These are phyloP conservation scores for Catamblyrhynchus diadema DNA, from an alignment of 2,797 vertebrate genomes.

Conservation along the genomic window DNA sequence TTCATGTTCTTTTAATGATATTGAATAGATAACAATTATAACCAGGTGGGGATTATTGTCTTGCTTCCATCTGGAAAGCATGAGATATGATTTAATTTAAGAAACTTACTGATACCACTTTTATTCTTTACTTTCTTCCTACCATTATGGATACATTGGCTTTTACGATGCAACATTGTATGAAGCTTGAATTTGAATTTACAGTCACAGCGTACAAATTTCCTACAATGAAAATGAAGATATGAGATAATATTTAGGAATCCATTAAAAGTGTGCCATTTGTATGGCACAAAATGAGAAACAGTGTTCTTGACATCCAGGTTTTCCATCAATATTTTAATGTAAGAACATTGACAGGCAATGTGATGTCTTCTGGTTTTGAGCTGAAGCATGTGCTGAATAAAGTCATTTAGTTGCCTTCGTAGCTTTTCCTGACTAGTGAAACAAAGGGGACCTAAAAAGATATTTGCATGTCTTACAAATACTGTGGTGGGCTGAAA, in stretches of 20 bases:
- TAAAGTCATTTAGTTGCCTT: neutral
- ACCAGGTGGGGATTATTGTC: neutral
- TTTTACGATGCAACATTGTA: neutral
- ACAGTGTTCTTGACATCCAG: neutral
- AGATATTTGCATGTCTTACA: neutral
- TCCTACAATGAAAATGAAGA: neutral
- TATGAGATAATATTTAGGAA: neutral
- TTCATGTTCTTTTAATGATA: neutral
- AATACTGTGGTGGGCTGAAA: neutral
- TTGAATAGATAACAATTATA: neutral
- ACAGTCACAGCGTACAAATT: neutral
- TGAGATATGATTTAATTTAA: constrained; percentile 1
- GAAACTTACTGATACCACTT: neutral
- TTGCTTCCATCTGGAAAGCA: constrained; percentile 15
- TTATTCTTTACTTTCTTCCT: constrained; percentile 2
- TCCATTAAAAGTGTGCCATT: neutral
- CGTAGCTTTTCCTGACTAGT: neutral
- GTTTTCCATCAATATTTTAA: neutral
- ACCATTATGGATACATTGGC: neutral
- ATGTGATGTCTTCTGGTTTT: neutral
- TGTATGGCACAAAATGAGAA: neutral
- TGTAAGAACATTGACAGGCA: neutral
- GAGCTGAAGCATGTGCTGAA: neutral
- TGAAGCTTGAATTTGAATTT: neutral
- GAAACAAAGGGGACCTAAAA: neutral